Percentiles rank a stretch among this genome's conserved stretches.
These are phyloP conservation scores for Thymelicus sylvestris DNA, from an alignment of 2,888 invertebrate genomes.

Conservation along the genomic window DNA sequence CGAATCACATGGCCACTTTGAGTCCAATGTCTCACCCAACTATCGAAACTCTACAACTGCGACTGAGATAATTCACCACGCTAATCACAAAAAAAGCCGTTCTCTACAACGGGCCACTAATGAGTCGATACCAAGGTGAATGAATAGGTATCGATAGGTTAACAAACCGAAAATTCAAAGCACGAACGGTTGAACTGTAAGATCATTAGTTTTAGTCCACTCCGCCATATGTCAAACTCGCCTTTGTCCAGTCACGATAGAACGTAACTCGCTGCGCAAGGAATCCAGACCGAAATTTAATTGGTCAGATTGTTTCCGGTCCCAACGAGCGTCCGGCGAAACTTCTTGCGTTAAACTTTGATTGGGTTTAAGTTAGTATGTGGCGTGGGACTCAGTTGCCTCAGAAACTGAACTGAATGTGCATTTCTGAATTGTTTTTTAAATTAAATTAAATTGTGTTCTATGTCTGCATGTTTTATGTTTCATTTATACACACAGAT, in stretches of 20 bases:
- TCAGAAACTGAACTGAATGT: constrained; percentile 2
- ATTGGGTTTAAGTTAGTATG: constrained; percentile 25
- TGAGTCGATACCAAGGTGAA: background rate
- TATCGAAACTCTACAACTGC: no score
- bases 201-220: constrained; percentile 35
- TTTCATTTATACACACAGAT: no score
- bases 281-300: constrained; percentile 34
- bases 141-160: background rate
- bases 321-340: constrained; percentile 19
- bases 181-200: constrained; percentile 17
- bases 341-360: constrained; percentile 29
- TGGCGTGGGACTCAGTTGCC: background rate
- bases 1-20: no score
- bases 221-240: constrained; percentile 35
- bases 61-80: no score
- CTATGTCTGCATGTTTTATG: no score
- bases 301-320: constrained; percentile 35
- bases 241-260: constrained; percentile 27
- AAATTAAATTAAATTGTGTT: background rate
- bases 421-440: background rate
- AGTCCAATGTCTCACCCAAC: no score
- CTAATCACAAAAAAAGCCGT: no score
- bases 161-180: background rate
- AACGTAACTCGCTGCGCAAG: constrained; percentile 28
- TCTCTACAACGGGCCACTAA: background rate